Evolutionary conservation across 2,888 invertebrate species (phyloP), one percentile per base, ranked within the genome.

Genomic region (Clitarchus hookeri): DNA sequence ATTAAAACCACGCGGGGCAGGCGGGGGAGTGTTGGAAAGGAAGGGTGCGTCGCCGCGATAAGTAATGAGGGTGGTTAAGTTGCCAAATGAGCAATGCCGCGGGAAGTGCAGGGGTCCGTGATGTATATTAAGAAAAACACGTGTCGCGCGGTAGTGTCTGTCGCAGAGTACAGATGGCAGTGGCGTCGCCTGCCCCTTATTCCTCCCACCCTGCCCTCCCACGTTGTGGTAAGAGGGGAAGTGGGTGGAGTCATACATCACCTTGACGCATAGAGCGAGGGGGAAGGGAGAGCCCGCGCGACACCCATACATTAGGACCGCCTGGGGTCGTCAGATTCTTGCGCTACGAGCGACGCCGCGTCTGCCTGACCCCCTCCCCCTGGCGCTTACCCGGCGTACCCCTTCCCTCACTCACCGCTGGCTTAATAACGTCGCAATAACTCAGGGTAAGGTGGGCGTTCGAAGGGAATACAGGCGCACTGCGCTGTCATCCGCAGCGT

Each of bases 101-200:
- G 65, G 65, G 65, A 65, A 65, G n/a, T n/a, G 65, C n/a, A 16
- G n/a, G 65, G 65, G 65, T 65, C 65, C 3, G 23, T n/a, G 65
- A 65, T 65, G 65, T 65, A 65, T n/a, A 65, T 65, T 65, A 82
- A 82, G 44, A 82, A 82, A 82, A 82, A 82, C 82, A 82, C 82
- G 82, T 82, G 82, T 82, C 44, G 82, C 82, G 82, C 36, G 44
- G 82, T 82, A 36, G 82, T 82, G 82, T 82, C 27, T 27, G 27
- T n/a, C 27, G 27, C 36, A 16, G 36, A 12, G 36, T 16, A 82
- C 82, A 82, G 82, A 82, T 82, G 82, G 82, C 82, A 13, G 82
- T 82, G 82, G 65, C 65, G 16, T 65, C 65, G 65, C n/a, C n/a
- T n/a, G n/a, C 2, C 8, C 65, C 23, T 48, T 11, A 0, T 19